Percentiles rank a stretch among this genome's conserved stretches.
These are phyloP conservation scores for Psettodes erumei DNA, from an alignment of 2,113 vertebrate species.

Conservation along the genomic window DNA sequence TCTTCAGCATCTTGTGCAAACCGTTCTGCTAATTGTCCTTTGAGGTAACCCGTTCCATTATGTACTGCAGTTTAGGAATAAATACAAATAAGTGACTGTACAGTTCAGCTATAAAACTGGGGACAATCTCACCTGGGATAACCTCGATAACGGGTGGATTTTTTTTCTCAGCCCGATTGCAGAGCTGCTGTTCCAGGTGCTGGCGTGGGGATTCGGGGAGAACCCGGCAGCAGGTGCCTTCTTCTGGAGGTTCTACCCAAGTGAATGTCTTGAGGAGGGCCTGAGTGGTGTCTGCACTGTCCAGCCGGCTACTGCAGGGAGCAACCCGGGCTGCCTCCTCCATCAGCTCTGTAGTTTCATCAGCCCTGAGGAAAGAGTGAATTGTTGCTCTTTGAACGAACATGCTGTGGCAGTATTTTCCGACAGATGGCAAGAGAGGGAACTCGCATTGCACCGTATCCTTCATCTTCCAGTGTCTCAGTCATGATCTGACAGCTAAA, in stretches of 20 bases:
- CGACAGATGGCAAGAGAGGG: slow-evolving; percentile 34
- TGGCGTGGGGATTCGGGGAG: neutral
- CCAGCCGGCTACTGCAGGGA: slow-evolving; percentile 26
- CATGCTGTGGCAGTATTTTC: slow-evolving; percentile 27
- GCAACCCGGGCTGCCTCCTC: slow-evolving; percentile 61
- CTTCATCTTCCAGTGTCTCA: neutral
- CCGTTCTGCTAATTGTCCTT: neutral
- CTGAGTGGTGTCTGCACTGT: slow-evolving; percentile 66
- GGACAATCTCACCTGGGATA: slow-evolving; percentile 35
- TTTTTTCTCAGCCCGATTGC: slow-evolving; percentile 3
- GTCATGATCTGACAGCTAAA: neutral
- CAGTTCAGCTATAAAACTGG: neutral
- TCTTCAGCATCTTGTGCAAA: too few relatives aligned
- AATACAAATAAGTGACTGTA: neutral
- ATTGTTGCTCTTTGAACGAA: too few relatives aligned
- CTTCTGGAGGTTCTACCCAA: slow-evolving; percentile 72
- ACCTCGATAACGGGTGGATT: neutral
- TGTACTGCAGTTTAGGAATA: neutral
- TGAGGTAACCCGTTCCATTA: neutral
- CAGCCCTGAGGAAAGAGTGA: slow-evolving; percentile 47
- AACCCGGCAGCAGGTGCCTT: slow-evolving; percentile 38
- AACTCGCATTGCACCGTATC: neutral
- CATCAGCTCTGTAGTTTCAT: slow-evolving; percentile 63
- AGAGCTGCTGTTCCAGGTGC: slow-evolving; percentile 3
- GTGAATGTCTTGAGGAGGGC: slow-evolving; percentile 80